Base-by-base conservation (phyloP, 2,888 invertebrate genomes). In the Aromia moschata region DNA sequence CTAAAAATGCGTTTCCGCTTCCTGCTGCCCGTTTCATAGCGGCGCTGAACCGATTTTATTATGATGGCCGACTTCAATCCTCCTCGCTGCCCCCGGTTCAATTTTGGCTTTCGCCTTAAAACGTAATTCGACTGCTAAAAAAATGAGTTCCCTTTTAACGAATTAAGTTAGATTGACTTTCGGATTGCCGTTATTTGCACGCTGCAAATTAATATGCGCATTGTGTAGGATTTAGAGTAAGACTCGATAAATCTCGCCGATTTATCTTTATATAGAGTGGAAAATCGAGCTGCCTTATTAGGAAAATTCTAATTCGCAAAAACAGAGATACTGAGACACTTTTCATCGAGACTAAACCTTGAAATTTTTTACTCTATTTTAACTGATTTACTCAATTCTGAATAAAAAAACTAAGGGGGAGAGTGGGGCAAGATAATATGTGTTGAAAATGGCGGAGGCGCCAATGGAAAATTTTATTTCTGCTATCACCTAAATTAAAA, bases 151-250 rank as follows among this genome's bases (percentile, higher is more conserved):
- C n/a, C 7, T 20, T 20, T 37, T 37, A 49, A 49, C 38, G 49
- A 49, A 49, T 38, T 25, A 33, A 49, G 38, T 49, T 38, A 38
- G 49, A 49, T 25, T 37, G 36, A 15, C 20, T 47, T 47, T 18
- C 47, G 10, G 18, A 16, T 18, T 36, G 37, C 33, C 17, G 31
- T 46, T 37, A 20, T 47, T 47, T 47, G 37, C 47, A 11, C n/a
- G n/a, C 33, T 10, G 10, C 33, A 33, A 33, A 33, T 33, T 33
- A 33, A 33, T 33, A 33, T 25, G 7, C 25, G 7, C 3, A 25
- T 5, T 25, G 25, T 25, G 25, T 25, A 25, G 25, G 25, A 3
- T 25, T 7, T 25, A 25, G 25, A 25, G 3, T 25, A 3, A 7
- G 25, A 25, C 7, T 3, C 25, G 7, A 25, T 25, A 25, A 25